Evolutionary conservation across 2,888 invertebrate species (phyloP).

Genomic region (Anoncus sp.): DNA sequence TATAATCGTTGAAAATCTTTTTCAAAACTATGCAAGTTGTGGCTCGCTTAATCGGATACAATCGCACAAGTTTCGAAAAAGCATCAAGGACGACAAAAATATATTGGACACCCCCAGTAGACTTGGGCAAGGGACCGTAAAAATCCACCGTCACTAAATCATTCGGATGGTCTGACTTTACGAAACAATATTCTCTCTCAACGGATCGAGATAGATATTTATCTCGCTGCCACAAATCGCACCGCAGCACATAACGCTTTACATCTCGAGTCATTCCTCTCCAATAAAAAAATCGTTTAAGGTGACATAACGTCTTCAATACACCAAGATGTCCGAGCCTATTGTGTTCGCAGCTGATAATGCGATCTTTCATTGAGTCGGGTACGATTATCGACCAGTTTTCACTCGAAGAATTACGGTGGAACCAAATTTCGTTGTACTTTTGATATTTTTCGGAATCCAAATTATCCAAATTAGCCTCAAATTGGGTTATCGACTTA

Average conservation of each 20-base stretch:
- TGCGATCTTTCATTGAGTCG: neutral
- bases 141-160: constrained; percentile 58
- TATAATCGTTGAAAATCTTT: constrained; percentile 30
- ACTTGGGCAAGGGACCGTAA: constrained; percentile 54
- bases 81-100: constrained; percentile 27
- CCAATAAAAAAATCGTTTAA: constrained; percentile 61
- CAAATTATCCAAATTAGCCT: neutral
- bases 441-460: constrained; percentile 1
- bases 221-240: constrained; percentile 58
- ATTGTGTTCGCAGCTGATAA: constrained; percentile 42
- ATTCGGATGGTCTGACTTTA: constrained; percentile 16
- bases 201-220: constrained; percentile 32
- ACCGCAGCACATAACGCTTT: constrained; percentile 30
- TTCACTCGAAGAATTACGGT: neutral
- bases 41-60: constrained; percentile 23
- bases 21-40: constrained; percentile 7
- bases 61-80: constrained; percentile 26
- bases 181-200: constrained; percentile 39
- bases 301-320: constrained; percentile 55
- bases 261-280: constrained; percentile 43
- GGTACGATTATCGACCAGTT: constrained; percentile 55
- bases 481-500: neutral
- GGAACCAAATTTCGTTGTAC: constrained; percentile 56
- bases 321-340: constrained; percentile 57
- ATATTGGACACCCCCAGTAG: constrained; percentile 46